Evolutionary conservation across 2,888 invertebrate species (phyloP).

Genomic region (Lepidocyrtinus sp.): DNA sequence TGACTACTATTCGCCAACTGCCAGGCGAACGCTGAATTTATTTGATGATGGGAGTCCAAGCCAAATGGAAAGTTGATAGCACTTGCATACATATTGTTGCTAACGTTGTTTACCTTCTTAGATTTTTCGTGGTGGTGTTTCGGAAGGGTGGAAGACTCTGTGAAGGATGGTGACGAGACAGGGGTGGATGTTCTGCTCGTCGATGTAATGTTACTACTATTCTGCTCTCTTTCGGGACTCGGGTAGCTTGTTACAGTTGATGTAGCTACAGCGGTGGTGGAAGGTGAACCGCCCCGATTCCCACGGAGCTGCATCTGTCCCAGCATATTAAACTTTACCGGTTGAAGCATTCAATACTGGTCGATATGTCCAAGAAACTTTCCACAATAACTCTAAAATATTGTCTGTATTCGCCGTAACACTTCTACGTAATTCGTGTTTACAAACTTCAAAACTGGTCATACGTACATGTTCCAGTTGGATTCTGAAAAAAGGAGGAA

Average conservation of each 20-base stretch:
- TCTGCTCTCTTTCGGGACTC: no score
- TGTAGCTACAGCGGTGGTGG: background rate
- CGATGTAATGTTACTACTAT: conserved; percentile 30
- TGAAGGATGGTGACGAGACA: background rate
- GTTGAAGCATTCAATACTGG: conserved; percentile 36
- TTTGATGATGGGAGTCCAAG: conserved; percentile 23
- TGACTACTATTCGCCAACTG: conserved; percentile 37
- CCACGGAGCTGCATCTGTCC: conserved; percentile 62
- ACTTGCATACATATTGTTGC: background rate
- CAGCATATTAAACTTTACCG: conserved; percentile 64
- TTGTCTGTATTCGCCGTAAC: no score
- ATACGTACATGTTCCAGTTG: no score
- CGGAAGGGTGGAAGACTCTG: conserved; percentile 21
- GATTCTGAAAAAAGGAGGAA: no score
- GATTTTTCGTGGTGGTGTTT: background rate
- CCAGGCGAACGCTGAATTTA: conserved; percentile 38
- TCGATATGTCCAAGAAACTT: no score
- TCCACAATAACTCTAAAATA: no score
- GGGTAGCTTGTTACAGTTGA: no score
- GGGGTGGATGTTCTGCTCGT: conserved; percentile 23
- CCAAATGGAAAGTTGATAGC: conserved; percentile 23
- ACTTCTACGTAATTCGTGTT: no score
- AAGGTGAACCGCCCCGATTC: conserved; percentile 5
- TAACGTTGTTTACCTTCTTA: conserved; percentile 1
- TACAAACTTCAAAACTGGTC: no score